phyloP scores from a whole-genome alignment of 2,113 vertebrate species.

The Telmatochromis sp. region DNA sequence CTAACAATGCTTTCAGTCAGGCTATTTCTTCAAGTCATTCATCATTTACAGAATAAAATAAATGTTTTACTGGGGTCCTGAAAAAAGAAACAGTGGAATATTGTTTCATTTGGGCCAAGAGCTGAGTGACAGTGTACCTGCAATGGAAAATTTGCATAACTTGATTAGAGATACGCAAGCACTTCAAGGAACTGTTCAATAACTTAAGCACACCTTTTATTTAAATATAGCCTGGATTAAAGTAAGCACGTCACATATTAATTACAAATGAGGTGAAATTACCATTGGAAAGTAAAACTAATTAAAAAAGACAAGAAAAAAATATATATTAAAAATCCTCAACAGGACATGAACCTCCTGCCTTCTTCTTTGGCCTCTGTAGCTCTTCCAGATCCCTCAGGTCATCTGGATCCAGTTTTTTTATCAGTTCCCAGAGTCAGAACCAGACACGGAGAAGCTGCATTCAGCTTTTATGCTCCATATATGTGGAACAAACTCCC shows the following conservation, averaged over 20 bases:
- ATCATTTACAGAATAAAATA: conserved; percentile 17
- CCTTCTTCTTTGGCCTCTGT: background rate
- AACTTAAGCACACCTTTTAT: background rate
- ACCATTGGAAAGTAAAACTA: background rate
- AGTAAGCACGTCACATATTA: background rate
- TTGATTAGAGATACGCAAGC: background rate
- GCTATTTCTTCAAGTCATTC: background rate
- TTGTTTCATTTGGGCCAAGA: background rate
- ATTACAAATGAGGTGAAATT: background rate
- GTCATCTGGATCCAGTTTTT: background rate
- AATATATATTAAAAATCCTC: background rate
- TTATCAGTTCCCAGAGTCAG: background rate
- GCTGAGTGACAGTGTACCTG: background rate
- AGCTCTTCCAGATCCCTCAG: background rate
- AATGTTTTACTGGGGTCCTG: conserved; percentile 5
- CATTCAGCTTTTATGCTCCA: background rate
- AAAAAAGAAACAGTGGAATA: background rate
- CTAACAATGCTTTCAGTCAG: background rate
- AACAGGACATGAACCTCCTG: background rate
- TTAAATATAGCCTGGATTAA: background rate
- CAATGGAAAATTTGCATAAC: background rate
- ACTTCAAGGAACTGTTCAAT: background rate
- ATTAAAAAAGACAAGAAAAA: background rate
- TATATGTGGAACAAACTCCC: background rate
- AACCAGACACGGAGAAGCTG: background rate